A percentile compares a stretch with the other conserved stretches of the same genome.
phyloP scores from a whole-genome alignment of 2,797 vertebrate genomes.

The Streptopelia turtur region DNA sequence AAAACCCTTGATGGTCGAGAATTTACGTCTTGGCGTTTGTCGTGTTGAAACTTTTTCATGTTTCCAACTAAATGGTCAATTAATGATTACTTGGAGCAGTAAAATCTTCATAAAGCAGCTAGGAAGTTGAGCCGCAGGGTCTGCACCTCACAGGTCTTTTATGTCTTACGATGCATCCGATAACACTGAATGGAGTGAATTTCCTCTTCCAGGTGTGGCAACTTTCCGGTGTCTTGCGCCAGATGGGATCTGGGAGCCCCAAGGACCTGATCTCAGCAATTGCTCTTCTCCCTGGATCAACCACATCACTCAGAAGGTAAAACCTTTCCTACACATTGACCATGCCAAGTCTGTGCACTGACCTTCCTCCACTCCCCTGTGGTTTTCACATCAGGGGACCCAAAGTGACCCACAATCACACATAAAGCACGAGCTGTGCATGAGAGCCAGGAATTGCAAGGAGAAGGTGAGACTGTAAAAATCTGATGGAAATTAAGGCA shows the following conservation, averaged over 20 bases:
- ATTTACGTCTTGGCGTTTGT: neutral
- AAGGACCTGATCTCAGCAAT: slow-evolving; percentile 96
- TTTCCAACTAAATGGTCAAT: neutral
- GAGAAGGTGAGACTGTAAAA: neutral
- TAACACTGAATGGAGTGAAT: neutral
- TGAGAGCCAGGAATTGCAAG: neutral
- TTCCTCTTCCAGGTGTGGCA: slow-evolving; percentile 83
- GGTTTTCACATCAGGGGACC: neutral
- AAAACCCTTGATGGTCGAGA: neutral
- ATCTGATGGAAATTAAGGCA: neutral
- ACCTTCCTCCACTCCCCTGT: neutral
- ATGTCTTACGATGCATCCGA: neutral
- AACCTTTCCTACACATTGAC: neutral
- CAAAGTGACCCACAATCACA: neutral
- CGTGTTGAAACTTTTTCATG: neutral
- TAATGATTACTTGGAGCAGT: neutral
- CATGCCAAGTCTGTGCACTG: fast-evolving
- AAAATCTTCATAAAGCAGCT: neutral
- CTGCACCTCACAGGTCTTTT: neutral
- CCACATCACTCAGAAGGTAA: slow-evolving; percentile 96
- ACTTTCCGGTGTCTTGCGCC: slow-evolving; percentile 88
- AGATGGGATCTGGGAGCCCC: slow-evolving; percentile 91
- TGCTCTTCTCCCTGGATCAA: slow-evolving; percentile 98
- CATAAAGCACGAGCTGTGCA: fast-evolving
- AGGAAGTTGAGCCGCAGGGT: neutral